These are phyloP conservation scores for Sebastes dallii DNA, from an alignment of 2,797 vertebrate genomes.

Conservation along the genomic window DNA sequence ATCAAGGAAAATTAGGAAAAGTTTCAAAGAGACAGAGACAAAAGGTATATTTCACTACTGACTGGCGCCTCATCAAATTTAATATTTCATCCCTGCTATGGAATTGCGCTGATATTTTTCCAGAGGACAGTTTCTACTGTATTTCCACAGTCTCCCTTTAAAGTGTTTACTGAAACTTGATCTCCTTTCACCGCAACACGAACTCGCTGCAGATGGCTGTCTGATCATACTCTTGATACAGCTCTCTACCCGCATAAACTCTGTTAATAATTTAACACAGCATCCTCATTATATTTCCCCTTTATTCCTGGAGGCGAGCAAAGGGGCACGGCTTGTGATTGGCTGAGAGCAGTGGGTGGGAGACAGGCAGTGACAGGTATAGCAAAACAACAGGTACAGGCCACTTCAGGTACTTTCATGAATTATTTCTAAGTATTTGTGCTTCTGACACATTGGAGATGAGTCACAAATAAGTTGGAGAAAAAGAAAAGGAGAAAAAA, in stretches of 20 bases:
- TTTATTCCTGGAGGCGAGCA: slow-evolving; percentile 65
- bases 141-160: background rate
- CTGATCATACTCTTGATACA: slow-evolving; percentile 64
- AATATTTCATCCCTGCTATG: background rate
- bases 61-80: background rate
- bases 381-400: slow-evolving; percentile 35
- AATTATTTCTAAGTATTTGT: slow-evolving; percentile 72
- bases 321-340: slow-evolving; percentile 62
- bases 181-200: slow-evolving; percentile 53
- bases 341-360: slow-evolving; percentile 66
- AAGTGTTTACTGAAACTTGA: slow-evolving; percentile 57
- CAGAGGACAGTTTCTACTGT: background rate
- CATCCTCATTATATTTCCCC: slow-evolving; percentile 73
- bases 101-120: background rate
- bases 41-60: background rate
- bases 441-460: background rate
- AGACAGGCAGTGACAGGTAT: slow-evolving; percentile 53
- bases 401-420: slow-evolving; percentile 56
- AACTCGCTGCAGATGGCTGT: slow-evolving; percentile 66
- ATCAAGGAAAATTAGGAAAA: background rate
- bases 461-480: slow-evolving; percentile 2
- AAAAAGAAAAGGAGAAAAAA: background rate
- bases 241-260: slow-evolving; percentile 66
- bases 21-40: background rate
- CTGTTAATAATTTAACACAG: slow-evolving; percentile 79